These are phyloP conservation scores for Zosterops hypoxanthus DNA, from an alignment of 2,113 vertebrate genomes.

Conservation along the genomic window DNA sequence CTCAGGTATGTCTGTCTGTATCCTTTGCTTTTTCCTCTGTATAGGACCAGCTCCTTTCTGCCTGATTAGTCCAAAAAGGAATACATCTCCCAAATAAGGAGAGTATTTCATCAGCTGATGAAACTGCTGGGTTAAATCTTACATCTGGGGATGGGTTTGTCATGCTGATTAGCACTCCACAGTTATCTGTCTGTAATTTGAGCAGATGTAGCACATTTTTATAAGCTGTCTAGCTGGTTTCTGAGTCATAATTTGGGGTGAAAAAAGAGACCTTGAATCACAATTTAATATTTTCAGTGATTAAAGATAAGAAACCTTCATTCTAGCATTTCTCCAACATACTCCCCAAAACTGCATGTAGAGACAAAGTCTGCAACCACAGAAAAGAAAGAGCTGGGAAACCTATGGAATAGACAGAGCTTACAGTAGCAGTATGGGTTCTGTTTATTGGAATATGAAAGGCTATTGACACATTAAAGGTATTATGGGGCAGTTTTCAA, in stretches of 20 bases:
- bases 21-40: not conserved
- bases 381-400: not conserved
- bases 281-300: not conserved
- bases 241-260: not conserved
- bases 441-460: not conserved
- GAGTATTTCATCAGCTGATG: not conserved
- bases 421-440: not conserved
- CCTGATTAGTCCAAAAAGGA: not conserved
- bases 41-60: not conserved
- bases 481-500: not conserved
- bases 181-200: not conserved
- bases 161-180: not conserved
- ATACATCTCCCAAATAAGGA: not conserved
- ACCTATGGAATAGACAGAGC: not conserved
- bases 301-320: not conserved
- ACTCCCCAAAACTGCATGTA: not conserved
- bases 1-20: not conserved
- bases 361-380: not conserved
- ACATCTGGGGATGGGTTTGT: not conserved
- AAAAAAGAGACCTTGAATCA: not conserved
- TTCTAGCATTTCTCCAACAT: not conserved
- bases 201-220: not conserved
- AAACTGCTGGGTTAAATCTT: not conserved
- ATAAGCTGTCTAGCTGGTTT: not conserved
- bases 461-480: not conserved